Conservation (phyloP, 2,888 invertebrate species). For the Lathronympha strigana region DNA sequence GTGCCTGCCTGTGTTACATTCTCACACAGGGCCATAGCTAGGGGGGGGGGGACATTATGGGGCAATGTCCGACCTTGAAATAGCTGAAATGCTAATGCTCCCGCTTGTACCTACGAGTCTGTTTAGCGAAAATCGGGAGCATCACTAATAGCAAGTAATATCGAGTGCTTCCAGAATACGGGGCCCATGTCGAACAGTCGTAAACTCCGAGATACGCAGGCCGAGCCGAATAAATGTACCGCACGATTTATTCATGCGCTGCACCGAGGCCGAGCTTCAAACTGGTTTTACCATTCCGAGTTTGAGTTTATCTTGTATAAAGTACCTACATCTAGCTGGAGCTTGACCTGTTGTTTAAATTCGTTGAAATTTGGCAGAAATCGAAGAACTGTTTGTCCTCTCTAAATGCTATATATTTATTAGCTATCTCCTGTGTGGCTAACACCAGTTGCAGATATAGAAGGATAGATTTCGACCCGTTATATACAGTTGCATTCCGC, state of each 20-base stretch:
- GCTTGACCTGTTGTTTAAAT: slow-evolving; percentile 6
- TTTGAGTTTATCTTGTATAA: slow-evolving; percentile 11
- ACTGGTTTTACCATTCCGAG: slow-evolving; percentile 29
- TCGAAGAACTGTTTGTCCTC: background rate
- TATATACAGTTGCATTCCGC: too few species aligned
- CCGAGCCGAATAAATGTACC: slow-evolving; percentile 50
- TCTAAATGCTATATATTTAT: too few species aligned
- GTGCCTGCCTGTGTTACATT: too few species aligned
- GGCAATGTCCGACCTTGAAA: background rate
- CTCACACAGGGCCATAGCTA: too few species aligned
- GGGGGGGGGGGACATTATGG: too few species aligned
- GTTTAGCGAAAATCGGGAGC: too few species aligned
- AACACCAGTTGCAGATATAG: too few species aligned
- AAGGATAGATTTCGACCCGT: too few species aligned
- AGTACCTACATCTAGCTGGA: background rate
- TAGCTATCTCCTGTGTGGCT: too few species aligned
- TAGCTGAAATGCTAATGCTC: too few species aligned
- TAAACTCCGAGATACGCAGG: slow-evolving; percentile 50
- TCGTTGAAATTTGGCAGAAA: background rate
- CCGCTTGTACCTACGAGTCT: too few species aligned
- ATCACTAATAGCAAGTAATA: background rate
- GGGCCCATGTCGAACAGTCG: slow-evolving; percentile 45
- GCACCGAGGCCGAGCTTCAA: slow-evolving; percentile 30
- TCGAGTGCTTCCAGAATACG: slow-evolving; percentile 43
- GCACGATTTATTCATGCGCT: slow-evolving; percentile 58